phyloP scores from a whole-genome alignment of 1,140 invertebrate genomes.

The Carcinoscorpius rotundicauda region DNA sequence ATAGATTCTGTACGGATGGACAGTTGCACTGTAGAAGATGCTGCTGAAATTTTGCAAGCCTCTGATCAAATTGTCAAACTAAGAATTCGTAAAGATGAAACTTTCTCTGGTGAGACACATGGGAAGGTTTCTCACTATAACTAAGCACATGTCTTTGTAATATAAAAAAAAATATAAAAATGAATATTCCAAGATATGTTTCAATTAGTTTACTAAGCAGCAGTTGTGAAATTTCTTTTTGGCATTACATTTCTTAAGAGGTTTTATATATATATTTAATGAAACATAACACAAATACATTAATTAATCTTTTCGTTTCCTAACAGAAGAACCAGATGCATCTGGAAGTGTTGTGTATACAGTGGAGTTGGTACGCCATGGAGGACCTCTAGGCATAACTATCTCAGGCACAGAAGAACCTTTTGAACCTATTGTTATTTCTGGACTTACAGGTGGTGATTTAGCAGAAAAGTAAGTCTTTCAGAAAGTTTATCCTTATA shows the following conservation, averaged over 20 bases:
- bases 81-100: constrained; percentile 48
- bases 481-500: too few species aligned
- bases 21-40: constrained; percentile 52
- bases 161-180: too few species aligned
- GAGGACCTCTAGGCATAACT: constrained; percentile 69
- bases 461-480: constrained; percentile 53
- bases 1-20: constrained; percentile 74
- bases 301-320: too few species aligned
- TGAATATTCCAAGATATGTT: too few species aligned
- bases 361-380: constrained; percentile 50
- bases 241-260: too few species aligned
- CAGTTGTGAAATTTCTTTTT: too few species aligned
- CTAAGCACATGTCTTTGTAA: too few species aligned
- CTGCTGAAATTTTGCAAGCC: constrained; percentile 58
- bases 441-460: constrained; percentile 54
- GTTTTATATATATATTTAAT: too few species aligned
- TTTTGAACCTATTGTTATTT: constrained; percentile 64
- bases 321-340: too few species aligned
- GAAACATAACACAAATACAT: too few species aligned
- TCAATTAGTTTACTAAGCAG: too few species aligned
- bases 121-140: too few species aligned
- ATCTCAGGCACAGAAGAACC: constrained; percentile 74
- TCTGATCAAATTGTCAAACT: constrained; percentile 57
- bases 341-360: constrained; percentile 39
- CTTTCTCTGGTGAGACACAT: constrained; percentile 29